Evolutionary conservation across 2,797 vertebrate genomes (phyloP), one percentile per base, ranked within the genome.

Genomic region (Fundulus diaphanus): DNA sequence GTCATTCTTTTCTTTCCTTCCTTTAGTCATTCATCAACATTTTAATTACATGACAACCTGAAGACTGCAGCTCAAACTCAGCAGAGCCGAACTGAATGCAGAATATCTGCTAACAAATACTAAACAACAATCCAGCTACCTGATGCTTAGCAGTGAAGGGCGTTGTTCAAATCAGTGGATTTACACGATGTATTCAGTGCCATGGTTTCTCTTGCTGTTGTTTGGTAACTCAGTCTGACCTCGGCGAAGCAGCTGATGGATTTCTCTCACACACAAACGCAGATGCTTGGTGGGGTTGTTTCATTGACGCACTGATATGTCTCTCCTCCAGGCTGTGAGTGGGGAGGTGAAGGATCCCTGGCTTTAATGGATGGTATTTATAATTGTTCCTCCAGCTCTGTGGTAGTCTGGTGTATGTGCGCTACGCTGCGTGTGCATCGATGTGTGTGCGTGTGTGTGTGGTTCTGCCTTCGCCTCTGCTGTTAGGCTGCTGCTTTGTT

Each of bases 301-400:
- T 86, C 65, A 88, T 67, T 92, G 79, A 89, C 77, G 69, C 90
- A 78, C 85, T 78, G 68, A 90, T 92, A 81, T 93, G 90, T 94
- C 83, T 95, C 89, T 92, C 85, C 94, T 93, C 79, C 73, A 95
- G 94, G 94, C 85, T 87, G 75, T 93, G 90, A 92, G 85, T 90
- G 87, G 89, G 88, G 79, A 88, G 76, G 88, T 89, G 92, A 86
- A 78, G 92, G 90, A 93, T 87, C 87, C 88, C 78, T 92, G 92
- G 80, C 67, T 92, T 88, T 92, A 88, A 89, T 76, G 67, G 90
- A 94, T 92, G 93, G 93, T 95, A 93, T 93, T 95, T 95, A 94
- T 93, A 88, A 88, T 78, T 76, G 83, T 84, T 93, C 88, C 85
- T 91, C 88, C 74, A 80, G 76, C 79, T 85, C 70, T 84, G 40